phyloP scores from a whole-genome alignment of 2,113 vertebrate genomes.

The Gymnorhina tibicen region DNA sequence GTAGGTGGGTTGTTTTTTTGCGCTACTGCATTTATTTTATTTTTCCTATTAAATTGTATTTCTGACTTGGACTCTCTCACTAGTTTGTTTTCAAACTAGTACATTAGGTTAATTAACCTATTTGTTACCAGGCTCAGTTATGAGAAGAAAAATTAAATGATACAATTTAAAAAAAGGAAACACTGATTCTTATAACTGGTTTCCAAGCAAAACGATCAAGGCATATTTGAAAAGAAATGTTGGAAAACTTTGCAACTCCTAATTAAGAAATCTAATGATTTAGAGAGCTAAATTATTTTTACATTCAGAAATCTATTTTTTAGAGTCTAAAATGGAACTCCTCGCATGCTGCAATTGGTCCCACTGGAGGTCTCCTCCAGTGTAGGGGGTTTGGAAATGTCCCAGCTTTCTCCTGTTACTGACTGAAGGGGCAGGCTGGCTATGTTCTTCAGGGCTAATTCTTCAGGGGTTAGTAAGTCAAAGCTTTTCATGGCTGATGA shows the following conservation, averaged over 20 bases:
- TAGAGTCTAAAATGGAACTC: not conserved
- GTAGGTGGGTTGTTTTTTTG: no score
- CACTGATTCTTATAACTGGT: not conserved
- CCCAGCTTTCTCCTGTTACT: not conserved
- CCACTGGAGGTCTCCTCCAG: not conserved
- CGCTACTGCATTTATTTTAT: no score
- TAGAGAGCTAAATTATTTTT: not conserved
- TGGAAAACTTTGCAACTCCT: not conserved
- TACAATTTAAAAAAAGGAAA: not conserved
- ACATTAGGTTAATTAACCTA: not conserved
- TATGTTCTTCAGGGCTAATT: not conserved
- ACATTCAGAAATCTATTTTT: not conserved
- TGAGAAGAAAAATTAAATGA: not conserved
- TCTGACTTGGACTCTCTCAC: no score
- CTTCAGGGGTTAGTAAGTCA: not conserved
- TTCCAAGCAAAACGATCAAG: not conserved
- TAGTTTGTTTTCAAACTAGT: no score
- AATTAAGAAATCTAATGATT: not conserved
- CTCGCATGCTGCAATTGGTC: not conserved
- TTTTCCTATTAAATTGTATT: no score
- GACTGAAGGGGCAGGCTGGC: not conserved
- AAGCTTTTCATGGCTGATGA: not conserved
- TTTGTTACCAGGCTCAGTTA: not conserved
- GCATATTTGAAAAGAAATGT: not conserved
- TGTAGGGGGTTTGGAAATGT: rapidly evolving